Conservation (phyloP, 1,140 invertebrate species). For the Drosophila triauraria region DNA sequence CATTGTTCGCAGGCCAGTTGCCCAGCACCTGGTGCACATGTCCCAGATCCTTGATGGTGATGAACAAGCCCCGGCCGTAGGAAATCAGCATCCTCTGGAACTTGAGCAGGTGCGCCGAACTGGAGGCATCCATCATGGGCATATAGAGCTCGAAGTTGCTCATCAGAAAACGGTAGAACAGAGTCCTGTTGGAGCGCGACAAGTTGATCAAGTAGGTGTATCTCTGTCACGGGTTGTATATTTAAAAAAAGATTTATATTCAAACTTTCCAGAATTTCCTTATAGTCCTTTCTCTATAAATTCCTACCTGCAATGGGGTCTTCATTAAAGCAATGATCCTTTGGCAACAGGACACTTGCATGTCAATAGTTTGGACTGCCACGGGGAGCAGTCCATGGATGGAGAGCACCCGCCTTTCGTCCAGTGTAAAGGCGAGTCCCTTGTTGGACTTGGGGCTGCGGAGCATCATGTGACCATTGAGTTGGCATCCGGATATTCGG, state of each 20-base stretch:
- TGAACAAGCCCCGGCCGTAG: constrained; percentile 92
- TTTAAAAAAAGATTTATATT: neutral
- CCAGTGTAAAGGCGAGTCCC: constrained; percentile 94
- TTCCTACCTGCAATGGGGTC: constrained; percentile 88
- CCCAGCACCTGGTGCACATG: constrained; percentile 94
- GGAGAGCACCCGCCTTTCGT: constrained; percentile 93
- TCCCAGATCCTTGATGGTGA: constrained; percentile 98
- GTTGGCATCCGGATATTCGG: accelerated
- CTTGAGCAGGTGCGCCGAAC: constrained; percentile 93
- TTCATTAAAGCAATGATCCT: constrained; percentile 90
- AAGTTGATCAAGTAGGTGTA: constrained; percentile 92
- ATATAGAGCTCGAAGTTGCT: constrained; percentile 96
- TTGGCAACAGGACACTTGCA: constrained; percentile 91
- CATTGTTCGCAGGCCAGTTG: constrained; percentile 91
- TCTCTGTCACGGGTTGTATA: constrained; percentile 89
- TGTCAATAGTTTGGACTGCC: constrained; percentile 92
- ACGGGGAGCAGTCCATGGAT: constrained; percentile 94
- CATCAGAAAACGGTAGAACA: constrained; percentile 96
- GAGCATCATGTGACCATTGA: constrained; percentile 1
- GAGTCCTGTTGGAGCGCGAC: constrained; percentile 93
- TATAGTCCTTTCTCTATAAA: too few relatives aligned
- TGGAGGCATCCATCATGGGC: constrained; percentile 91
- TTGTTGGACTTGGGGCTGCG: constrained; percentile 72
- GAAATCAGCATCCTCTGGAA: neutral
- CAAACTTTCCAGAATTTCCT: neutral